Conservation (phyloP, 2,797 vertebrate genomes). For the Trematomus bernacchii region DNA sequence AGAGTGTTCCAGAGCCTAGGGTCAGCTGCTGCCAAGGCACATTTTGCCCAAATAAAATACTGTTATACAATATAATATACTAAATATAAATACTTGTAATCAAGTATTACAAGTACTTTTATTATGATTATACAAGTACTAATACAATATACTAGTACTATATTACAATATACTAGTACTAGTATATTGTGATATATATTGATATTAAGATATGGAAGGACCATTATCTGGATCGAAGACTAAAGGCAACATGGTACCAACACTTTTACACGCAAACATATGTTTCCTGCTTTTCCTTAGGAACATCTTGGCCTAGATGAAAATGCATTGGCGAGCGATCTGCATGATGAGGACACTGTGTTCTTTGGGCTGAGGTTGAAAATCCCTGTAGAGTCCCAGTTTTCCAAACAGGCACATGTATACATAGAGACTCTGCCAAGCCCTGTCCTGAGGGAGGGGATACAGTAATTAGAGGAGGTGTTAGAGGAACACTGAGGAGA, state of each 20-base stretch:
- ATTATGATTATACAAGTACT: too few species aligned
- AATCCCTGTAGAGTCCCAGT: constrained; percentile 64
- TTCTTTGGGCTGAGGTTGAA: constrained; percentile 65
- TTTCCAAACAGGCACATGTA: constrained; percentile 61
- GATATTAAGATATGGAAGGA: too few species aligned
- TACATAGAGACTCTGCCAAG: constrained; percentile 52
- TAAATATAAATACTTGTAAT: too few species aligned
- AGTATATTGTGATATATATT: too few species aligned
- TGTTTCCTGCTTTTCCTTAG: constrained; percentile 38
- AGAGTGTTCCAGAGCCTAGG: too few species aligned
- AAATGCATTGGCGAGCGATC: constrained; percentile 67
- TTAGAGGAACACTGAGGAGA: neutral
- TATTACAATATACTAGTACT: too few species aligned
- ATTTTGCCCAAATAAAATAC: too few species aligned
- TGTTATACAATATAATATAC: too few species aligned
- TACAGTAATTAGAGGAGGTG: constrained; percentile 17
- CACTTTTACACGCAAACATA: constrained; percentile 2
- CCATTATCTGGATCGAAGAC: too few species aligned
- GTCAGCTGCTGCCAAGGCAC: too few species aligned
- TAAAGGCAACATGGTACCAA: constrained; percentile 14
- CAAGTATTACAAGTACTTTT: too few species aligned
- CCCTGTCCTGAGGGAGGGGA: constrained; percentile 37
- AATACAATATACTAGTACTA: too few species aligned
- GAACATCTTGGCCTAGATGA: constrained; percentile 80
- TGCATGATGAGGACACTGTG: constrained; percentile 71